phyloP scores from a whole-genome alignment of 2,888 invertebrate species.

The Zelleria hepariella region DNA sequence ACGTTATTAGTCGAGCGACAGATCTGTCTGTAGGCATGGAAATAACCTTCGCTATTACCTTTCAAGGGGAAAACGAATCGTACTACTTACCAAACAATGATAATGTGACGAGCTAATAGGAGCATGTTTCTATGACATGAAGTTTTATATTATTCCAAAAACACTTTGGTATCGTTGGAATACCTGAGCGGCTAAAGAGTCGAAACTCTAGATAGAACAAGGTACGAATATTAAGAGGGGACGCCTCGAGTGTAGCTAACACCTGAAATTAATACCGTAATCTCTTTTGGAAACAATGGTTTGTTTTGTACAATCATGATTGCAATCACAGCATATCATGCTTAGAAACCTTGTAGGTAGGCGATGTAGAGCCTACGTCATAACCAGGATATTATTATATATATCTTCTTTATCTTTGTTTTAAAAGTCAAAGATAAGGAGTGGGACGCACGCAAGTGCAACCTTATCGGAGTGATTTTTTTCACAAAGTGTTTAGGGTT shows the following conservation, averaged over 20 bases:
- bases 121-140: too few species aligned
- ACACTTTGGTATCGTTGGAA: too few species aligned
- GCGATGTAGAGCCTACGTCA: background rate
- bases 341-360: background rate
- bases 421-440: background rate
- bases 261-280: too few species aligned
- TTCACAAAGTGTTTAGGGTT: background rate
- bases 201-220: too few species aligned
- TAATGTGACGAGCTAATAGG: too few species aligned
- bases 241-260: too few species aligned
- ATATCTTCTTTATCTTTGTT: background rate
- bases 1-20: constrained; percentile 37
- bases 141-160: too few species aligned
- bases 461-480: background rate
- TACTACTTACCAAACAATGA: too few species aligned
- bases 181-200: too few species aligned
- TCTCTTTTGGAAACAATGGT: too few species aligned
- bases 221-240: background rate
- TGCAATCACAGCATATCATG: background rate
- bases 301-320: too few species aligned
- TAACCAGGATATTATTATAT: background rate
- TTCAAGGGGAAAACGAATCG: too few species aligned
- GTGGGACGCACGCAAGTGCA: background rate
- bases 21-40: background rate
- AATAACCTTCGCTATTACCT: background rate